Percentiles rank a stretch among this genome's conserved stretches.
phyloP scores from a whole-genome alignment of 2,888 invertebrate genomes.

The Synanthedon vespiformis region DNA sequence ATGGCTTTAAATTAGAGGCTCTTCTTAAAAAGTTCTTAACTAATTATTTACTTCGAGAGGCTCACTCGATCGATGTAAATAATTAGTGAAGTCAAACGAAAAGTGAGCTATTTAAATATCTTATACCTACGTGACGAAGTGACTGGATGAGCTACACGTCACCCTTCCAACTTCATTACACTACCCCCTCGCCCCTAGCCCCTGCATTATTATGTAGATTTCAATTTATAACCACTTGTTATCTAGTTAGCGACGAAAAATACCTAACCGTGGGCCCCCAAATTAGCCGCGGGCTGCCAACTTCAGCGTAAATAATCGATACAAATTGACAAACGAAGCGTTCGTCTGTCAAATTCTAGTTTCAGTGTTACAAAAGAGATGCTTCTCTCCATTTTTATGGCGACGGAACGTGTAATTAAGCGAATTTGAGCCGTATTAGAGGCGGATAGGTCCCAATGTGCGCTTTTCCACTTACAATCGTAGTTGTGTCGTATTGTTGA shows the following conservation, averaged over 20 bases:
- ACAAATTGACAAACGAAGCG: constrained; percentile 69
- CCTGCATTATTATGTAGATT: constrained; percentile 64
- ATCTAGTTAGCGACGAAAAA: constrained; percentile 68
- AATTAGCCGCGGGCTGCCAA: constrained; percentile 58
- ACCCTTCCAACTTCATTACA: constrained; percentile 34
- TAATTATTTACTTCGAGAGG: too few relatives aligned
- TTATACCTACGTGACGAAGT: not conserved
- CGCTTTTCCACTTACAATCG: not conserved
- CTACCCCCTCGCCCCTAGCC: constrained; percentile 22
- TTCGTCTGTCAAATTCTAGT: constrained; percentile 68
- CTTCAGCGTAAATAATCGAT: constrained; percentile 61
- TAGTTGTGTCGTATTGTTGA: constrained; percentile 3
- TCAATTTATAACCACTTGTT: constrained; percentile 70
- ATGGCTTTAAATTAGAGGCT: too few relatives aligned
- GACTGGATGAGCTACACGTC: constrained; percentile 2
- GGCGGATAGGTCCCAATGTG: not conserved
- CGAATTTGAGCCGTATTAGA: too few relatives aligned
- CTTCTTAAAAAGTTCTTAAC: too few relatives aligned
- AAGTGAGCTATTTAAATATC: too few relatives aligned
- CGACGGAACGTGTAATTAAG: too few relatives aligned
- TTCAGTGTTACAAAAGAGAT: constrained; percentile 41
- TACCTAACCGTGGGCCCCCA: constrained; percentile 51
- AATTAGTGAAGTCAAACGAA: too few relatives aligned
- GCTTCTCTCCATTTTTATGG: not conserved
- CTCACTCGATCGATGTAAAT: too few relatives aligned